Conservation (phyloP, 2,888 invertebrate species). For the Dioctria rufipes region DNA sequence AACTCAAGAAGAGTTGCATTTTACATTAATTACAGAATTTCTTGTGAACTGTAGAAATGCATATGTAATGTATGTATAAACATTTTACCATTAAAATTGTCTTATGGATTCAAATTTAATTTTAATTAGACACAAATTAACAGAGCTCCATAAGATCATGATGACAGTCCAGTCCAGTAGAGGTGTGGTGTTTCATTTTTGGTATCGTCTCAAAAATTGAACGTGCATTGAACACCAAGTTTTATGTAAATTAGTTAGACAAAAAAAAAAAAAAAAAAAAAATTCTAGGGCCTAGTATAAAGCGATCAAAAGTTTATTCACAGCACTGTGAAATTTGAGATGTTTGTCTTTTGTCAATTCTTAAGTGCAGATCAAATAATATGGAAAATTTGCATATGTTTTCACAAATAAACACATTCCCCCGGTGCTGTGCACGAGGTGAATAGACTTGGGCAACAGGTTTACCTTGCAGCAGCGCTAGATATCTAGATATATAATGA, state of each 20-base stretch:
- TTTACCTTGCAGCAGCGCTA: slow-evolving; percentile 14
- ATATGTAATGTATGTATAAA: too few relatives aligned
- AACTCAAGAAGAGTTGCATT: not conserved
- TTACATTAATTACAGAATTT: slow-evolving; percentile 4
- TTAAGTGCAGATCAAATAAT: slow-evolving; percentile 46
- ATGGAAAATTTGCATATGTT: slow-evolving; percentile 38
- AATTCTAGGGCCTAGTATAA: not conserved
- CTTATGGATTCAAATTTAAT: not conserved
- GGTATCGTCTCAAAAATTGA: not conserved
- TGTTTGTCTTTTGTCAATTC: slow-evolving; percentile 46
- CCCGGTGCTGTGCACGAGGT: slow-evolving; percentile 8
- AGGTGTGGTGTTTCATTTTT: not conserved
- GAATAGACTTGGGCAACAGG: slow-evolving; percentile 3
- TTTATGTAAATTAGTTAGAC: slow-evolving; percentile 8
- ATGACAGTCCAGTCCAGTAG: not conserved
- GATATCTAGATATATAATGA: slow-evolving; percentile 6
- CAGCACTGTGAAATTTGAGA: slow-evolving; percentile 25
- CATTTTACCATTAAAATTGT: not conserved
- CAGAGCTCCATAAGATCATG: not conserved
- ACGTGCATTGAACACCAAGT: slow-evolving; percentile 1
- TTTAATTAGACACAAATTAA: slow-evolving; percentile 6
- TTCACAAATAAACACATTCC: slow-evolving; percentile 6
- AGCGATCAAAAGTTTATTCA: slow-evolving; percentile 19
- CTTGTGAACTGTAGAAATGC: slow-evolving; percentile 1
- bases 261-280: not conserved